Base-by-base conservation (phyloP, 1,140 invertebrate species). In the Drosophila jambulina region DNA sequence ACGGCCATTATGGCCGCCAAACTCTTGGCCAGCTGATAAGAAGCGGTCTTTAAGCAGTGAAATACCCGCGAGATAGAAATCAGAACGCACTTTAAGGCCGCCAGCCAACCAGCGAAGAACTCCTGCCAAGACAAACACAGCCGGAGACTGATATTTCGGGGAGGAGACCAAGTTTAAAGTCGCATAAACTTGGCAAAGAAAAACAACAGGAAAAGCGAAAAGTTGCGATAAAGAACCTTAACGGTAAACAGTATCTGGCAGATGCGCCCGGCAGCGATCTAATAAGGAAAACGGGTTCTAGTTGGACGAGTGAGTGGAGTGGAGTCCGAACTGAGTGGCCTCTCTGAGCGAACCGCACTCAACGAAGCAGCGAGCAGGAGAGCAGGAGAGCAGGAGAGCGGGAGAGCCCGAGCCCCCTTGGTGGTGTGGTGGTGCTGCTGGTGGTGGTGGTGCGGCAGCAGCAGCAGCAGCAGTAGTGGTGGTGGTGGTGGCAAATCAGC, bases 111-210 rank as follows among this genome's bases (percentile, higher is more conserved):
- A 78, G 77, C 60, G 54, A 65, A 43, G 58, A 54, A 69, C 43
- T 43, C 17, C 46, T 48, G 45, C 61, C 17, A 68, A 60, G 32
- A 17, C 29, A 59, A 59, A 76, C 46, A 43, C 46, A n/a, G 34
- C 10, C 21, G 12, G 8, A n/a, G 29, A 69, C 21, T 42, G 29
- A 53, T 36, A 12, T 53, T 63, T 71, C n/a, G 61, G 75, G 85
- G 84, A 80, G 85, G 85, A 87, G 84, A 79, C 84, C 78, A 59
- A 56, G 58, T 84, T 90, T 75, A 90, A 87, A 78, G 75, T 68
- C 48, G 56, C 58, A 57, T 53, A 61, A 77, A 71, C 78, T 56
- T 63, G 42, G 48, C 43, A 46, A 53, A 29, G 34, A 57, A 21
- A 21, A 34, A 60, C 12, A 38, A 63, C 38, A 43, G 21, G 53